phyloP scores from a whole-genome alignment of 2,797 vertebrate species.

The Nothura maculosa region DNA sequence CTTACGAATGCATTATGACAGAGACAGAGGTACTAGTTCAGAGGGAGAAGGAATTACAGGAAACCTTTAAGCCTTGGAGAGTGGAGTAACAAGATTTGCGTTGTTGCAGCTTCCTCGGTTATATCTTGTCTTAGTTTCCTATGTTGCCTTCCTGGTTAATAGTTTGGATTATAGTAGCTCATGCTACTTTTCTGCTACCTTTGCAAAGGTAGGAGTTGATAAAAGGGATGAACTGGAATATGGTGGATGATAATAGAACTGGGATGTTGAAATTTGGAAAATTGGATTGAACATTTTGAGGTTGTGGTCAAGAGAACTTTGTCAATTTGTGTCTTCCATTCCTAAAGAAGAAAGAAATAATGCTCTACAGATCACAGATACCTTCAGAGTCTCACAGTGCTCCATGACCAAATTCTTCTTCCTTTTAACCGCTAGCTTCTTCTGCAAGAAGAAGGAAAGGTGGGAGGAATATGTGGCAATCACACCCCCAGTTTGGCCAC shows the following conservation, averaged over 20 bases:
- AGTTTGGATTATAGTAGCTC: neutral
- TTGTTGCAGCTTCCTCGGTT: constrained; percentile 4
- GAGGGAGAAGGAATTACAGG: neutral
- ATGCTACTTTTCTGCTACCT: neutral
- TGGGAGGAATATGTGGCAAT: constrained; percentile 4
- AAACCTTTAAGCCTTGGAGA: neutral
- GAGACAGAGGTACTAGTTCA: neutral
- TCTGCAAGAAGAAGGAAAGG: neutral
- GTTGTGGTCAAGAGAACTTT: neutral
- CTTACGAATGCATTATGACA: neutral
- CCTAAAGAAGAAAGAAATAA: neutral
- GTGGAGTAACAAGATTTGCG: neutral
- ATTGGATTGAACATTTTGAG: neutral
- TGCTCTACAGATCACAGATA: neutral
- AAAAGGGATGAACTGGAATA: neutral
- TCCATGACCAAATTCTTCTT: neutral
- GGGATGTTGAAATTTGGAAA: neutral
- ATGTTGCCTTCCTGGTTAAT: neutral
- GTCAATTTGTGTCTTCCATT: neutral
- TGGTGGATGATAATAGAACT: neutral
- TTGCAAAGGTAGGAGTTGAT: neutral
- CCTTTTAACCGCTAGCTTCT: neutral
- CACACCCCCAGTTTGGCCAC: neutral
- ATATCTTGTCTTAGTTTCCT: neutral
- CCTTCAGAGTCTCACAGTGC: neutral